Conservation (phyloP, 2,888 invertebrate genomes). For the Leucania comma region DNA sequence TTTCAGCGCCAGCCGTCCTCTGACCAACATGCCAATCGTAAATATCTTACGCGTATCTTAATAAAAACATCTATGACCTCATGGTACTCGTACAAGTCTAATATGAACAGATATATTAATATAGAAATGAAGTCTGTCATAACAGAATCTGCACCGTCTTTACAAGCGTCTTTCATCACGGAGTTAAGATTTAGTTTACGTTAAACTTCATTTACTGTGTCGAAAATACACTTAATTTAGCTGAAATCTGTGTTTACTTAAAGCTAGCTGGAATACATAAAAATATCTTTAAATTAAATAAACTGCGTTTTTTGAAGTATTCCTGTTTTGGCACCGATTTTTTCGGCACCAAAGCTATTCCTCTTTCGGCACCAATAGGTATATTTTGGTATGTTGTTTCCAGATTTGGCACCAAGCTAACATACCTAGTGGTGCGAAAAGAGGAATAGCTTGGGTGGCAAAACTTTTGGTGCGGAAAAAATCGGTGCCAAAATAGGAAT, state of each 20-base stretch:
- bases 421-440: too few relatives aligned
- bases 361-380: too few relatives aligned
- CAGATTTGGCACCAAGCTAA: too few relatives aligned
- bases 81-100: constrained; percentile 1
- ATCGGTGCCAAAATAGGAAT: too few relatives aligned
- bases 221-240: neutral
- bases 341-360: too few relatives aligned
- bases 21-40: too few relatives aligned
- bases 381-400: too few relatives aligned
- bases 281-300: neutral
- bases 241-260: neutral
- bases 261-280: neutral
- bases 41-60: neutral
- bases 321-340: too few relatives aligned
- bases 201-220: neutral
- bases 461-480: too few relatives aligned
- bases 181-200: neutral
- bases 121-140: constrained; percentile 23
- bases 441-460: too few relatives aligned
- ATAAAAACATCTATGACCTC: constrained; percentile 18
- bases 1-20: too few relatives aligned
- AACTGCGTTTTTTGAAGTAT: too few relatives aligned
- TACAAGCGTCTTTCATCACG: neutral
- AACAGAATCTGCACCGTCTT: constrained; percentile 2
- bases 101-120: constrained; percentile 1